phyloP scores from a whole-genome alignment of 2,888 invertebrate genomes.

The Andrena haemorrhoa region DNA sequence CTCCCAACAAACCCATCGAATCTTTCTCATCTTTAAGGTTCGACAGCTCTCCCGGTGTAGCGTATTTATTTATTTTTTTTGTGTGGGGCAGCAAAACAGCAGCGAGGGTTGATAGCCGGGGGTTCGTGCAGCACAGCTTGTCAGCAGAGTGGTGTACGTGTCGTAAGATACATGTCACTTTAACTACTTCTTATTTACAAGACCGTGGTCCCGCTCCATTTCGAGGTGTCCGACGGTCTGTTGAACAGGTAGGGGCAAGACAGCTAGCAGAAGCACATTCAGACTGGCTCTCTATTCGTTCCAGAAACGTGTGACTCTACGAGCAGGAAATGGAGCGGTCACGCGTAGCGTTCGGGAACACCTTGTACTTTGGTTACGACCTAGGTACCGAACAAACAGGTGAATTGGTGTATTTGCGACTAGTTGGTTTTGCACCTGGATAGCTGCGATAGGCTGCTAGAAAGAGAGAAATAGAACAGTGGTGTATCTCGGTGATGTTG shows the following conservation, averaged over 20 bases:
- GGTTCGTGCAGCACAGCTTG: constrained; percentile 85
- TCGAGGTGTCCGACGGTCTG: constrained; percentile 17
- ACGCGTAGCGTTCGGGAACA: constrained; percentile 66
- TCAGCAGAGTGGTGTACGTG: constrained; percentile 85
- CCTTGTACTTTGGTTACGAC: constrained; percentile 72
- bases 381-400: constrained; percentile 82
- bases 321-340: constrained; percentile 67
- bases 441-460: constrained; percentile 85
- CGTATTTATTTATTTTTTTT: constrained; percentile 73
- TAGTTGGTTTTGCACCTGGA: constrained; percentile 84
- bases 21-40: constrained; percentile 46
- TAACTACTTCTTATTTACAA: constrained; percentile 78
- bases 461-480: constrained; percentile 85
- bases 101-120: constrained; percentile 83
- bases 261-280: not conserved
- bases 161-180: constrained; percentile 77
- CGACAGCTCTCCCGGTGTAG: constrained; percentile 78
- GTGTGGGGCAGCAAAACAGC: constrained; percentile 84
- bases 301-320: not conserved
- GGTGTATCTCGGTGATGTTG: constrained; percentile 83
- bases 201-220: constrained; percentile 62
- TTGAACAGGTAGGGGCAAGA: not conserved
- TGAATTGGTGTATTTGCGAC: constrained; percentile 82
- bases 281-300: not conserved
- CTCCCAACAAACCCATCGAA: constrained; percentile 69